Evolutionary conservation across 2,113 vertebrate species (phyloP).

Genomic region (Enhydra lutris): DNA sequence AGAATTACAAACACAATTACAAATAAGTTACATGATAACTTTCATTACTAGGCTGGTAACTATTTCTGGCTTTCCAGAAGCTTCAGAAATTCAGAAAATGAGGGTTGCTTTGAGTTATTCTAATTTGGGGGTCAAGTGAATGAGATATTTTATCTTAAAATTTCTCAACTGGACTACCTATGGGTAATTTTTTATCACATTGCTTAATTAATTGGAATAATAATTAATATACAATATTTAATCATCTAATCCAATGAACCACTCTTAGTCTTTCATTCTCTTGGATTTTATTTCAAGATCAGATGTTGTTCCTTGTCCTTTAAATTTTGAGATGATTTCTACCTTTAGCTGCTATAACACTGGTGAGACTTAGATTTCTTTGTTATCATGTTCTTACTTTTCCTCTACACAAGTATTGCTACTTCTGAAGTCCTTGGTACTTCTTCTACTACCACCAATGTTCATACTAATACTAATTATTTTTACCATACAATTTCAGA

Average conservation of each 20-base stretch:
- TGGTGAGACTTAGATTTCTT: not conserved
- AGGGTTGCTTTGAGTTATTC: not conserved
- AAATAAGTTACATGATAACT: not conserved
- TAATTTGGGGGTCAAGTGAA: not conserved
- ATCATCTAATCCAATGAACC: not conserved
- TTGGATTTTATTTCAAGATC: not conserved
- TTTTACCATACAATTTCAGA: not conserved
- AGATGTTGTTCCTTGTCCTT: not conserved
- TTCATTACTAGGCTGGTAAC: not conserved
- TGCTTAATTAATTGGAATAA: not conserved
- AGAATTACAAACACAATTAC: not conserved
- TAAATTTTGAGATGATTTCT: not conserved
- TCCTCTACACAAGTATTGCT: not conserved
- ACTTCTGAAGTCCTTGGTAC: not conserved
- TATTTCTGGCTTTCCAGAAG: not conserved
- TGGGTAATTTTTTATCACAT: not conserved
- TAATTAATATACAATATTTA: not conserved
- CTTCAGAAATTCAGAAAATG: not conserved
- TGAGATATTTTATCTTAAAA: not conserved
- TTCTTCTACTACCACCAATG: not conserved
- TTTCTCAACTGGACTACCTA: not conserved
- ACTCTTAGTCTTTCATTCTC: not conserved
- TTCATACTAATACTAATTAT: not conserved
- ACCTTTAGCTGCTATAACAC: not conserved
- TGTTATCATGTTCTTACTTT: not conserved